Evolutionary conservation across 2,113 vertebrate genomes (phyloP), one percentile per base, ranked within the genome.

Genomic region (Drymodes brunneopygia): DNA sequence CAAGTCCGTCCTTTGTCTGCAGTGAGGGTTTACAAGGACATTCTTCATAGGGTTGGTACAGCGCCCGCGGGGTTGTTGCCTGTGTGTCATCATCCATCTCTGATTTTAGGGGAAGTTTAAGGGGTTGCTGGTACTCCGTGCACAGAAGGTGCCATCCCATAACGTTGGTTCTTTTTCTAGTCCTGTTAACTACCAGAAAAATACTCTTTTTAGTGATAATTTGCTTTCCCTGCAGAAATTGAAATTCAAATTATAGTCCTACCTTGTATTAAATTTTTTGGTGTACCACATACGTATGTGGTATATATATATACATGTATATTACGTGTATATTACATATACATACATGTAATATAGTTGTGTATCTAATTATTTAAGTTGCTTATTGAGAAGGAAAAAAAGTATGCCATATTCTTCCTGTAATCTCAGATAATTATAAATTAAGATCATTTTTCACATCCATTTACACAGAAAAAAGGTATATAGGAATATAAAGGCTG

Each of bases 21-120:
- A 14, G 3, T 4, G 64, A 16, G 54, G 33, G 21, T 61, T 82
- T 66, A 15, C 35, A 44, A 4, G 66, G 33, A 18, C 28, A 20
- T 51, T 78, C 7, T 44, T 42, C 6, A 1, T 27, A 15, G 61
- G 21, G 11, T 35, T 58, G 53, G 53, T 67, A 1, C 44, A 51
- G 28, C 42, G 69, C 36, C 31, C 45, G 45, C 0, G 0, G 29
- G 25, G 15, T 29, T 74, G 27, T n/a, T 64, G 45, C 56, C 12
- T 11, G 15, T 1, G 6, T 69, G 42, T 35, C 31, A 6, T 81
- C 31, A 31, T 22, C 47, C 10, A 2, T 8, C 42, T 54, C 48
- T 84, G 67, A 0, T 45, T 73, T 35, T 29, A 48, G 72, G 62
- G n/a, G 35, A 60, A 31, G 14, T 38, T n/a, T 35, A 35, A 53